Base-by-base conservation (phyloP, 2,888 invertebrate genomes). In the Drosophila gaucha region DNA sequence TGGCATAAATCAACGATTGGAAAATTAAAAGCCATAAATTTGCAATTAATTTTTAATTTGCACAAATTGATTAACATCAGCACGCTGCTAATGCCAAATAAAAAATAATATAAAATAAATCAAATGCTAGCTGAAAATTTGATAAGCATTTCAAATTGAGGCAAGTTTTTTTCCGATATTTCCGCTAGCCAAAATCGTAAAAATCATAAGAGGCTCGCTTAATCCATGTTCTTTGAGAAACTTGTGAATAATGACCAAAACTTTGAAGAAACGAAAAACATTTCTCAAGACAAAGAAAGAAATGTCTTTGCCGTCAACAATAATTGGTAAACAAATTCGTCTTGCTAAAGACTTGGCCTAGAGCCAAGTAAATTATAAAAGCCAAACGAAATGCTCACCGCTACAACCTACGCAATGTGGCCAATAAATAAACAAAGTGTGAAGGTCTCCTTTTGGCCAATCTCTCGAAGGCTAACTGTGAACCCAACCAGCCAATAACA, bases 11-110 rank as follows among this genome's bases (percentile, higher is more conserved):
- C 89, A 89, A 56, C 72, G 75, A 74, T 79, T 86, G 83, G 80
- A 85, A 89, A 89, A 89, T 89, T 89, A 89, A 89, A 89, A 82
- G 89, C 86, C 74, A 89, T 89, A 89, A 89, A 89, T 89, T 89
- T 80, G 77, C 89, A 89, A 89, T 89, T 89, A 89, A 89, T 80
- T 88, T 89, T 89, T 86, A 89, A 89, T 89, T 89, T 89, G 89
- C 80, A 75, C 77, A 82, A 80, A 86, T 80, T 79, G 80, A 86
- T 80, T 73, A 86, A 47, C 79, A 85, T 85, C 80, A 80, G 74
- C 59, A 76, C 57, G 71, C 62, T 52, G 64, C 59, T 68, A 75
- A 68, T 46, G 83, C 72, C 75, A 80, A 62, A 68, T 69, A 67
- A 67, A 69, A 66, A 78, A 59, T 75, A 49, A 63, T 56, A 55